Conservation (phyloP, 1,140 invertebrate species). For the Callitettix versicolor region DNA sequence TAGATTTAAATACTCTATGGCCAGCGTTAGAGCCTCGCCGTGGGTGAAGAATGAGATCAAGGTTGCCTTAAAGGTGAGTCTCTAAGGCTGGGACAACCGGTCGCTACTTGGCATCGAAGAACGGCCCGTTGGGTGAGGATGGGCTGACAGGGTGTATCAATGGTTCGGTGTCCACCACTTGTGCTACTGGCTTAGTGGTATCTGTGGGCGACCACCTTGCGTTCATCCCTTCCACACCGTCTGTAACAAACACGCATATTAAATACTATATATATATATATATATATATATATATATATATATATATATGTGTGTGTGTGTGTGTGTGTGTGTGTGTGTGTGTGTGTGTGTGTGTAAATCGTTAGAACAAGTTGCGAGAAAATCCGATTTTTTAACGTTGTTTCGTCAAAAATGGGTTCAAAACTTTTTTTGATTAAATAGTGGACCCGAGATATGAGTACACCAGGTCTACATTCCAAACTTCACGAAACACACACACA, state of each 20-base stretch:
- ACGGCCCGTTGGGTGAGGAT: background rate
- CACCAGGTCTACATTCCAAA: no score
- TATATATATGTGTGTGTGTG: background rate
- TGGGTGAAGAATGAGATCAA: no score
- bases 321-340: background rate
- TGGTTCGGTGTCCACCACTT: background rate
- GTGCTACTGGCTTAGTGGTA: background rate
- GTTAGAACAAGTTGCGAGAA: background rate
- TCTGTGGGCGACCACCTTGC: background rate
- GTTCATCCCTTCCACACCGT: background rate
- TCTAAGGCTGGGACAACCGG: background rate
- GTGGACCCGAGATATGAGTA: no score
- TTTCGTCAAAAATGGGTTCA: no score
- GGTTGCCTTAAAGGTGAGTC: background rate
- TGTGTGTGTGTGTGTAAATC: background rate
- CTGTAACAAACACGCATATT: background rate
- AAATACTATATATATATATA: no score
- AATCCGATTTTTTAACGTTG: background rate
- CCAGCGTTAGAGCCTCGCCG: no score
- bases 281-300: background rate
- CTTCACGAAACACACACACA: no score
- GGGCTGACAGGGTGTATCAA: background rate
- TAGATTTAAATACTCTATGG: no score
- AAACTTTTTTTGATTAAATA: no score
- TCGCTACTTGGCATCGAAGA: slow-evolving; percentile 2